Evolutionary conservation across 2,888 invertebrate species (phyloP), one percentile per base, ranked within the genome.

Genomic region (Barypeithes pellucidus): DNA sequence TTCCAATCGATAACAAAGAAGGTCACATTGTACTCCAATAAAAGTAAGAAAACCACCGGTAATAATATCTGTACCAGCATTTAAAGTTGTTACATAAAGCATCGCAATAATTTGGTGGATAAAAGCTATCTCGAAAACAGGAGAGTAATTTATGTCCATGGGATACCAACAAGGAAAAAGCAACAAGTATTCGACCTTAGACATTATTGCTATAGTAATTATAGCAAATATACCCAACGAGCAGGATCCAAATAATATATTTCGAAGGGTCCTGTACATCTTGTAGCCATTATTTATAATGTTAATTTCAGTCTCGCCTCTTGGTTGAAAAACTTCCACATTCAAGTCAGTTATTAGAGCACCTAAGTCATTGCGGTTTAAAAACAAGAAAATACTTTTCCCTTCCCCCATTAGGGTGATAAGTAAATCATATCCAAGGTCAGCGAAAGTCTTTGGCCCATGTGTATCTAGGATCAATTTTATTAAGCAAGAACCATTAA

Each of bases 21-120:
- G 36, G 45, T 73, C 76, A 39, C 77, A 77, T 24, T 79, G 77
- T 20, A 75, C 43, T 5, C 76, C 73, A 61, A 77, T 61, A 29
- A 77, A 77, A 8, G 75, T 76, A 12, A 71, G 65, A 39, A 78
- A 73, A 4, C 66, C 77, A 8, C 73, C 67, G 14, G 76, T 45
- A 8, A 78, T 39, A 22, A 73, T 63, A 50, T 79, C 76, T 1
- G 60, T 50, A 20, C 71, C 76, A 11, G 73, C 60, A 43, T 76
- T 77, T 11, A 67, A 52, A 18, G 41, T 43, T 1, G 78, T 47
- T 3, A 72, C 29, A 59, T 59, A 75, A 0, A 65, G 22, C 20
- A 75, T 43, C 8, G 72, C 33, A 14, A 77, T 20, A 59, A 67
- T 29, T 65, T 79, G 78, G 36, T 78, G 72, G n/a, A 76, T 12